A percentile compares a stretch with the other conserved stretches of the same genome.
Conservation (phyloP, 2,888 invertebrate genomes). For the Erebia ligea region DNA sequence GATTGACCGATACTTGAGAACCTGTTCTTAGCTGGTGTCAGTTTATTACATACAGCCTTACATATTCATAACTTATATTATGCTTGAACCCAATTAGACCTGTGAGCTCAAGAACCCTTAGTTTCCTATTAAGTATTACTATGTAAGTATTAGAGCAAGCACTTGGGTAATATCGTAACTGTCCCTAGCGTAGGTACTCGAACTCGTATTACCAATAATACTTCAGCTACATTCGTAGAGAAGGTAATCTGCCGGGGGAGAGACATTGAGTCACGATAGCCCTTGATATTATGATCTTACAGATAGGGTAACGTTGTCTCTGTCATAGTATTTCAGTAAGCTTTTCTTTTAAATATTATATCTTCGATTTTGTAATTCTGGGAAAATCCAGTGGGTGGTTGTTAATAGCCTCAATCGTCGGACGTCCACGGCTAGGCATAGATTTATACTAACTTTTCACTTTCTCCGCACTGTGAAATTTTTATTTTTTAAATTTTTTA, state of each 20-base stretch:
- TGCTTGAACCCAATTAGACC: too few relatives aligned
- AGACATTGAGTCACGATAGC: constrained; percentile 26
- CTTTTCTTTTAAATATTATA: not conserved
- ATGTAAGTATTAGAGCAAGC: not conserved
- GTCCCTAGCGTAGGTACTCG: not conserved
- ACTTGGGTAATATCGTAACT: not conserved
- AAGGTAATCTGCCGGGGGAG: constrained; percentile 32
- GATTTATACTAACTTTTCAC: too few relatives aligned
- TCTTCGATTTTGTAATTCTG: not conserved
- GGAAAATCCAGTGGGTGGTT: not conserved
- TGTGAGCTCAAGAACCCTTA: not conserved
- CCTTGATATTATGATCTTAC: constrained; percentile 19
- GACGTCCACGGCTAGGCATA: too few relatives aligned
- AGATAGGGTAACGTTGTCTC: constrained; percentile 43
- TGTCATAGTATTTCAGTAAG: not conserved
- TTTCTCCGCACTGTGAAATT: too few relatives aligned
- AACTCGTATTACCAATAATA: constrained; percentile 16
- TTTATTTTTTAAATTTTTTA: too few relatives aligned
- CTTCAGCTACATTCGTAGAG: constrained; percentile 27
- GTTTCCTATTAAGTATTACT: not conserved
- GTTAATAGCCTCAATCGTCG: too few relatives aligned
- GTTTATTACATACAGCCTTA: too few relatives aligned
- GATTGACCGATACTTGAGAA: too few relatives aligned
- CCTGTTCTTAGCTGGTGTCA: too few relatives aligned
- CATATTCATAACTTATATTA: too few relatives aligned